phyloP scores from a whole-genome alignment of 2,113 vertebrate species.

The Strix uralensis region DNA sequence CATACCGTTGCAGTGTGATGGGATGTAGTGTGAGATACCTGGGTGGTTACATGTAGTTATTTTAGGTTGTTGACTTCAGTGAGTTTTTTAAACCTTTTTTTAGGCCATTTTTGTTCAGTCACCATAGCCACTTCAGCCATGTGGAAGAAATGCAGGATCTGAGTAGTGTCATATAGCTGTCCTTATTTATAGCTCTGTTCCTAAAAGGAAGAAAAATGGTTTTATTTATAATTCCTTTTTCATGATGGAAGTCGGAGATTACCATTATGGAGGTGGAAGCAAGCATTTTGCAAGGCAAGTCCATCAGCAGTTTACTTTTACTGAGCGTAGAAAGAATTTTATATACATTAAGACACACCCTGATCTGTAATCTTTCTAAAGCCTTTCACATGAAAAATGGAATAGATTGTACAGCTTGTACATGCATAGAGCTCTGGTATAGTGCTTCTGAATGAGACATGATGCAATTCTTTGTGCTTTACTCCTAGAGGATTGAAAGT shows the following conservation, averaged over 20 bases:
- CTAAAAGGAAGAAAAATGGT: not conserved
- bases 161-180: not conserved
- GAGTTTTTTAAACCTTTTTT: not conserved
- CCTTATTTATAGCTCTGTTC: not conserved
- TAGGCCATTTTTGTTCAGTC: not conserved
- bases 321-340: not conserved
- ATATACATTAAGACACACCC: not conserved
- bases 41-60: not conserved
- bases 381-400: not conserved
- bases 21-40: not conserved
- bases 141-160: not conserved
- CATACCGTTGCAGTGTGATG: not conserved
- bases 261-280: not conserved
- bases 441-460: not conserved
- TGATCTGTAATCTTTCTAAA: not conserved
- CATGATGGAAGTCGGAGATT: not conserved
- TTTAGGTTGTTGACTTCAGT: not conserved
- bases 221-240: not conserved
- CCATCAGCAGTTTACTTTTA: not conserved
- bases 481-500: not conserved
- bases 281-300: not conserved
- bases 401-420: not conserved
- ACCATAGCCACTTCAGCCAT: not conserved
- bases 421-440: not conserved
- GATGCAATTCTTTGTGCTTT: not conserved